Percentiles rank a stretch among this genome's conserved stretches.
phyloP scores from a whole-genome alignment of 1,140 invertebrate genomes.

The Zaprionus taronus region DNA sequence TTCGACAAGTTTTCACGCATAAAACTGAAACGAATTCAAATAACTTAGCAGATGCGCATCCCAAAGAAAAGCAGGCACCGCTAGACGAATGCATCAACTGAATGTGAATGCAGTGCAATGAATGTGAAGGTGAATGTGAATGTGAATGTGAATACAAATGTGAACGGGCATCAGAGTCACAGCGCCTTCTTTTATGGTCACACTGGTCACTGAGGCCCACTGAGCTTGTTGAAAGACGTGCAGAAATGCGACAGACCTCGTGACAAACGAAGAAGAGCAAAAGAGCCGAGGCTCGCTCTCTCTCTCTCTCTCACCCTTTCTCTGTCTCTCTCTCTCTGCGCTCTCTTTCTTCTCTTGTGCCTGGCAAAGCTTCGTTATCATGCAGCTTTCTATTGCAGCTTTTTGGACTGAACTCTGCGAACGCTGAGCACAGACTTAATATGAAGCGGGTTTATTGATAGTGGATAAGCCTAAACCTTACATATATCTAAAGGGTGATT shows the following conservation, averaged over 20 bases:
- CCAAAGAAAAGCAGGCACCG: constrained; percentile 29
- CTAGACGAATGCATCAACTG: constrained; percentile 22
- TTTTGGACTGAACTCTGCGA: no score
- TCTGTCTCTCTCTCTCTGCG: no score
- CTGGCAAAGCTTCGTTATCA: no score
- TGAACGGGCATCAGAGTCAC: constrained; percentile 14
- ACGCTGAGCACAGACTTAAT: background rate
- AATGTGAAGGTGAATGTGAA: background rate
- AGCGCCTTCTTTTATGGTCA: constrained; percentile 23
- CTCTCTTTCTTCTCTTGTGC: no score
- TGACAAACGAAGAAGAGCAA: constrained; percentile 9
- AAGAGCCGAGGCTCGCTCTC: background rate
- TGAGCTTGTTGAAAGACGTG: constrained; percentile 58
- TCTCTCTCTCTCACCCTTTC: background rate
- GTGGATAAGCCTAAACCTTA: no score
- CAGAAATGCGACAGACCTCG: constrained; percentile 33
- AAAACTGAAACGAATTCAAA: constrained; percentile 76
- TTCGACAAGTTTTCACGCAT: constrained; percentile 79
- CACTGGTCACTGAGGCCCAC: constrained; percentile 46
- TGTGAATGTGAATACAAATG: constrained; percentile 4
- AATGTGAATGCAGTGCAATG: constrained; percentile 11
- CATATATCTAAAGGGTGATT: no score
- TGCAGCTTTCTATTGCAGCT: background rate
- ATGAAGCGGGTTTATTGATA: background rate
- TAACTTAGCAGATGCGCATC: constrained; percentile 45